These are phyloP conservation scores for Sebastes minor DNA, from an alignment of 2,797 vertebrate species.

Conservation along the genomic window DNA sequence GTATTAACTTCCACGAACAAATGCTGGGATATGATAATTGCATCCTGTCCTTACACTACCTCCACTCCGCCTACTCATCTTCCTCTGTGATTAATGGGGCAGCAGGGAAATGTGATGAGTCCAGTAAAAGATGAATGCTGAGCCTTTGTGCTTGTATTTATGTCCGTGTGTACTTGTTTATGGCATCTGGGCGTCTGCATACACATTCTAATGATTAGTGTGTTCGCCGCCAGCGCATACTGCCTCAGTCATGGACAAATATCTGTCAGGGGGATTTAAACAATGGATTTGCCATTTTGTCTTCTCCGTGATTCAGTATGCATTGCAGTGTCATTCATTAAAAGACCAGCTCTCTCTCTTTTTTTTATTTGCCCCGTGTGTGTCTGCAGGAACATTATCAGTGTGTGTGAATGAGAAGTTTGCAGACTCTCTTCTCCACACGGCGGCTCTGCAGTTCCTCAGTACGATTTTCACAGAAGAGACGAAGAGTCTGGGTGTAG, in stretches of 20 bases:
- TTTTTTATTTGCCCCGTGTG: neutral
- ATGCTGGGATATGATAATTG: constrained; percentile 54
- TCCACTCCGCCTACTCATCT: constrained; percentile 56
- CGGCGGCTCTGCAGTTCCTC: constrained; percentile 87
- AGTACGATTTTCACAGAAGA: constrained; percentile 87
- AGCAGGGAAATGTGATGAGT: constrained; percentile 69
- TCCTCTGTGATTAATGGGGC: constrained; percentile 71
- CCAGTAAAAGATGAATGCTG: constrained; percentile 73
- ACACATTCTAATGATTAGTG: constrained; percentile 52
- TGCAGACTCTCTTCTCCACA: constrained; percentile 74
- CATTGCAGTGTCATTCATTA: constrained; percentile 43
- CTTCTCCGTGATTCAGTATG: neutral
- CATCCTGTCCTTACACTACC: constrained; percentile 47
- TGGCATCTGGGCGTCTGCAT: constrained; percentile 22
- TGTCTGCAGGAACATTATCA: constrained; percentile 82
- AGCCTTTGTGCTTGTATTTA: constrained; percentile 51
- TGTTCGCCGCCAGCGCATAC: neutral
- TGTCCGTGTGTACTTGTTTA: constrained; percentile 46
- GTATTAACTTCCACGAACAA: constrained; percentile 51
- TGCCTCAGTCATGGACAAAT: constrained; percentile 46
- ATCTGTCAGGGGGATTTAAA: constrained; percentile 43
- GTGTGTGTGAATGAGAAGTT: constrained; percentile 79
- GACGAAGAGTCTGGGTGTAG: constrained; percentile 71
- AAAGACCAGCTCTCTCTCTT: neutral
- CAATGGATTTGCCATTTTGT: constrained; percentile 41